Evolutionary conservation across 2,797 vertebrate species (phyloP).

Genomic region (Discoglossus pictus): DNA sequence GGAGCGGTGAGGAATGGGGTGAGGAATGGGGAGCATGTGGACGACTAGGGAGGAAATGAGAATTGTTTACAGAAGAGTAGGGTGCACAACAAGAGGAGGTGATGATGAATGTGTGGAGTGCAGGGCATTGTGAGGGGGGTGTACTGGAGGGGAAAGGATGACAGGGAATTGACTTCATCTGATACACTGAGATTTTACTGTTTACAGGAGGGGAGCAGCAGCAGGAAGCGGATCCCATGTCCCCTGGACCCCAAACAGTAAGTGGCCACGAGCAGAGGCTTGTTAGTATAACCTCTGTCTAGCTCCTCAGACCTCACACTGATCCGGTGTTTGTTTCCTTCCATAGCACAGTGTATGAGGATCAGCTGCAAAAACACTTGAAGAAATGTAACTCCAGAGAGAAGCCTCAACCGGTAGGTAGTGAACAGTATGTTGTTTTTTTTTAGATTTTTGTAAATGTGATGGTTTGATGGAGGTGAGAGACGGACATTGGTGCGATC

Average conservation of each 20-base stretch:
- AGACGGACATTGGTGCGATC: no score
- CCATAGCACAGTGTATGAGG: constrained; percentile 86
- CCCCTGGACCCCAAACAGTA: constrained; percentile 96
- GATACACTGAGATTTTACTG: constrained; percentile 14
- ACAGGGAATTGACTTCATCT: background rate
- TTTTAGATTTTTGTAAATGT: background rate
- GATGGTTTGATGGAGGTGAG: no score
- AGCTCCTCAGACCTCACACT: no score
- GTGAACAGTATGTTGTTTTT: background rate
- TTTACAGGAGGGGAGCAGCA: constrained; percentile 66
- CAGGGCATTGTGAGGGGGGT: background rate
- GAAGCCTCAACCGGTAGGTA: constrained; percentile 87
- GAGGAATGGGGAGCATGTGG: no score
- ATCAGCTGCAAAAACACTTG: constrained; percentile 88
- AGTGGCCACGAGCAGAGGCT: constrained; percentile 58
- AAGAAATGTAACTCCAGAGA: constrained; percentile 94
- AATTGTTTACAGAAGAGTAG: no score
- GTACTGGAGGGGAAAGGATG: background rate
- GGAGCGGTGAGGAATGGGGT: no score
- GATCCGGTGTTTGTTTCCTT: constrained; percentile 50
- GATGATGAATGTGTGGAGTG: no score
- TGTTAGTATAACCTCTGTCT: no score
- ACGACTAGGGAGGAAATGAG: no score
- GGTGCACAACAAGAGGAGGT: no score
- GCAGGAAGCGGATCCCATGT: constrained; percentile 81